Percentiles rank a stretch among this genome's conserved stretches.
Conservation (phyloP, 2,888 invertebrate species). For the Nematopogon swammerdamellus region DNA sequence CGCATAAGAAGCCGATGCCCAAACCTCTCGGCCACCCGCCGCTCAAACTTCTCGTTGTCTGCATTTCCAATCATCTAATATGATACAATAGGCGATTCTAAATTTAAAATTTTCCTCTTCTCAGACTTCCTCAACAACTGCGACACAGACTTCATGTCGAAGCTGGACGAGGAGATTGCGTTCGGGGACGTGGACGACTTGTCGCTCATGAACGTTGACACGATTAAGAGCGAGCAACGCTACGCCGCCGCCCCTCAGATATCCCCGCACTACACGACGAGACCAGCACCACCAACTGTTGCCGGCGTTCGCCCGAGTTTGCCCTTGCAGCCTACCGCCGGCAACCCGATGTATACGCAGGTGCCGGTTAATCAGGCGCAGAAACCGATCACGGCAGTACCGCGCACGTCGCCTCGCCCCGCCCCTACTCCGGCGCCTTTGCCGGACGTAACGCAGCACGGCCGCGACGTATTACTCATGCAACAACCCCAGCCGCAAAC, state of each 20-base stretch:
- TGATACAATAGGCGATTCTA: no score
- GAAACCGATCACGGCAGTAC: background rate
- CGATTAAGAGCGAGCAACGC: slow-evolving; percentile 23
- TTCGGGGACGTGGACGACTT: slow-evolving; percentile 28
- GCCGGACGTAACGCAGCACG: slow-evolving; percentile 32
- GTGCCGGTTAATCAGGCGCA: background rate
- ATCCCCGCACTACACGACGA: slow-evolving; percentile 27
- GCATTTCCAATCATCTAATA: no score
- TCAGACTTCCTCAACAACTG: slow-evolving; percentile 65
- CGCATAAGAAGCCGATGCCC: no score
- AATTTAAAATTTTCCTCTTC: no score
- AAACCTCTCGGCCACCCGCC: no score
- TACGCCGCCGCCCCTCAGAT: slow-evolving; percentile 24
- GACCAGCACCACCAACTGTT: background rate
- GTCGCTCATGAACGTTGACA: slow-evolving; percentile 29
- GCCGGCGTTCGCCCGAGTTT: background rate
- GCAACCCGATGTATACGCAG: background rate
- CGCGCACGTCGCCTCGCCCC: background rate
- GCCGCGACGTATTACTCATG: slow-evolving; percentile 11
- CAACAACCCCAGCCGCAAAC: slow-evolving; percentile 21
- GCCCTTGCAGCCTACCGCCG: background rate
- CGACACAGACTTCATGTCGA: slow-evolving; percentile 62
- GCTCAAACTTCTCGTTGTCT: no score
- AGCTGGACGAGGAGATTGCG: slow-evolving; percentile 42
- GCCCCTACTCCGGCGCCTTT: slow-evolving; percentile 14